Percentiles rank a stretch among this genome's conserved stretches.
Evolutionary conservation across 2,888 invertebrate genomes (phyloP).

Genomic region (Chrysolina haemoptera): DNA sequence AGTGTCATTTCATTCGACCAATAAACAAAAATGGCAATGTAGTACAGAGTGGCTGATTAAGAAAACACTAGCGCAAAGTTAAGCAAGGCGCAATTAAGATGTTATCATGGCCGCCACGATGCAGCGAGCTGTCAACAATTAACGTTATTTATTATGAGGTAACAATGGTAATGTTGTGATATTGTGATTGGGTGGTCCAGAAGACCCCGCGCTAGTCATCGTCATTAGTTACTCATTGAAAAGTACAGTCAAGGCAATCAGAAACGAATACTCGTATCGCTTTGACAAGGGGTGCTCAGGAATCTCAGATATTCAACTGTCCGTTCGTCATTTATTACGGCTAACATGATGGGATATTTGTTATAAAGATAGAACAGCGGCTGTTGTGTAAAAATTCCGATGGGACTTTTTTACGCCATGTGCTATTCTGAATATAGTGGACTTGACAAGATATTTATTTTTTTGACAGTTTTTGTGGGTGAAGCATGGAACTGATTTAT

Average conservation of each 20-base stretch:
- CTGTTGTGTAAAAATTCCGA: conserved; percentile 41
- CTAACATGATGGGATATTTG: conserved; percentile 49
- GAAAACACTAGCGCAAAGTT: conserved; percentile 68
- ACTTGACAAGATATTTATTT: conserved; percentile 24
- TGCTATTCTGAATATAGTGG: background rate
- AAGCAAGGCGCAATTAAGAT: conserved; percentile 70
- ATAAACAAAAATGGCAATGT: conserved; percentile 23
- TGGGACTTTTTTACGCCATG: conserved; percentile 24
- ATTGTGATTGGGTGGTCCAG: conserved; percentile 70
- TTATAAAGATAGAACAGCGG: conserved; percentile 41
- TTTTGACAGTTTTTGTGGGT: conserved; percentile 10
- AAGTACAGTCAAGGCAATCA: conserved; percentile 55
- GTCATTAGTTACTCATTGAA: conserved; percentile 70
- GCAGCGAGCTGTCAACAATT: conserved; percentile 70
- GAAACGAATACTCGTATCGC: conserved; percentile 34
- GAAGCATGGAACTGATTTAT: conserved; percentile 29
- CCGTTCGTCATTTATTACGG: conserved; percentile 54
- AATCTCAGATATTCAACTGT: conserved; percentile 52
- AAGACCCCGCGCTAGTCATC: conserved; percentile 63
- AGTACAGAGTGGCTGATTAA: conserved; percentile 61
- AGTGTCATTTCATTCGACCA: conserved; percentile 15
- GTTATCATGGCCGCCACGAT: conserved; percentile 69
- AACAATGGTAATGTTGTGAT: conserved; percentile 70
- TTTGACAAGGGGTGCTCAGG: conserved; percentile 48
- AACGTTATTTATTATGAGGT: conserved; percentile 71